Conservation (phyloP, 2,888 invertebrate species). For the Scotopteryx bipunctaria region DNA sequence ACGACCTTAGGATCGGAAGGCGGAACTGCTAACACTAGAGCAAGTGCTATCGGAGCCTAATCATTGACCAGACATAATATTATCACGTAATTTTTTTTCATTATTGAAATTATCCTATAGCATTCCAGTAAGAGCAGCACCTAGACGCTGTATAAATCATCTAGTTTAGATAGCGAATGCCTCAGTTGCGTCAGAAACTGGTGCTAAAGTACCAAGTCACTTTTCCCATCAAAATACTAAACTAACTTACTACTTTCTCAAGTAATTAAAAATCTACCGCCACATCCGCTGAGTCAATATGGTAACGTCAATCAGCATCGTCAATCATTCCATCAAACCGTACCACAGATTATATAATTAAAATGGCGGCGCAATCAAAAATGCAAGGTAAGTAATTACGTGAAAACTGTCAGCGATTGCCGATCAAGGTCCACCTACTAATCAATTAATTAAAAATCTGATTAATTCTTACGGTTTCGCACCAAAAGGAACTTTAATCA, state of each 20-base stretch:
- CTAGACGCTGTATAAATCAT: too few relatives aligned
- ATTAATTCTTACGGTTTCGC: not conserved
- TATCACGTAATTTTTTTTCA: too few relatives aligned
- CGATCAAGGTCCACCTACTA: constrained; percentile 19
- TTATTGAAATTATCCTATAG: too few relatives aligned
- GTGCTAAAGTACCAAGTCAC: too few relatives aligned
- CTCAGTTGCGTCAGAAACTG: too few relatives aligned
- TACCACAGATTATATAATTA: constrained; percentile 36
- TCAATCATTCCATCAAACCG: constrained; percentile 42
- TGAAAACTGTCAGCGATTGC: constrained; percentile 31
- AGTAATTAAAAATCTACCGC: constrained; percentile 30
- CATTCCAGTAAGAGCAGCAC: too few relatives aligned
- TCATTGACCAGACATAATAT: too few relatives aligned
- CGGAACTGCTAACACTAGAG: too few relatives aligned
- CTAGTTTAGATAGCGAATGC: too few relatives aligned
- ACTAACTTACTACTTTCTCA: constrained; percentile 29
- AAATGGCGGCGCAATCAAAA: constrained; percentile 35
- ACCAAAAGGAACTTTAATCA: too few relatives aligned
- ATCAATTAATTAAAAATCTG: not conserved
- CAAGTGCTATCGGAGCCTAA: too few relatives aligned
- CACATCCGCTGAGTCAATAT: constrained; percentile 31
- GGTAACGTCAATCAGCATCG: constrained; percentile 31
- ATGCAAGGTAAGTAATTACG: constrained; percentile 29
- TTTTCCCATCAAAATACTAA: constrained; percentile 31
- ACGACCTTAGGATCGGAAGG: too few relatives aligned